phyloP scores from a whole-genome alignment of 2,888 invertebrate species.

The Epinotia bilunana region DNA sequence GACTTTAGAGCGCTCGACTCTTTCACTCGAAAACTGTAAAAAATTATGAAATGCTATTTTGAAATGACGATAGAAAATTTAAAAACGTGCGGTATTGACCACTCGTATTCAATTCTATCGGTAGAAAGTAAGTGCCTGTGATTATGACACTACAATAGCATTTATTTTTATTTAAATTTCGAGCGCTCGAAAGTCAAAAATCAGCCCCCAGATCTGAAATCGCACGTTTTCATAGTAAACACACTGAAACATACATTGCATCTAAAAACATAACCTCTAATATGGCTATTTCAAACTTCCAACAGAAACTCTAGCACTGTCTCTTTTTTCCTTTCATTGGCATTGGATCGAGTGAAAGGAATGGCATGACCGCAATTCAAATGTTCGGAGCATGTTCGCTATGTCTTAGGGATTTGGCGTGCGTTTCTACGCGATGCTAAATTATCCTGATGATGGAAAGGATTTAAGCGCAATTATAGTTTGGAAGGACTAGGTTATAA shows the following conservation, averaged over 20 bases:
- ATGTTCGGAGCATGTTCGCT: neutral
- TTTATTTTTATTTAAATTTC: no score
- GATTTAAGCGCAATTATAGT: neutral
- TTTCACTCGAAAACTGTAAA: no score
- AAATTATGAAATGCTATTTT: no score
- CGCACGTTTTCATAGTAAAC: slow-evolving; percentile 24
- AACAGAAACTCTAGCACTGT: neutral
- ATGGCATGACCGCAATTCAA: slow-evolving; percentile 10
- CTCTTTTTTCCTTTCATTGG: slow-evolving; percentile 5
- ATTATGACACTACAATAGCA: no score
- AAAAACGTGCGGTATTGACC: no score
- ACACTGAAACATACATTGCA: slow-evolving; percentile 15
- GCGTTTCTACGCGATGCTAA: neutral
- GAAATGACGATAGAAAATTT: no score
- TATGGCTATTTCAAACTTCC: neutral
- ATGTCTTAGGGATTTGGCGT: slow-evolving; percentile 21
- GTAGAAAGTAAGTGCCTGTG: no score
- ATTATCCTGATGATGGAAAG: neutral
- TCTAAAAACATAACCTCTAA: neutral
- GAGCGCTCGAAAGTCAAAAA: no score
- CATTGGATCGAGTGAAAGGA: neutral
- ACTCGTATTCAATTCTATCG: no score
- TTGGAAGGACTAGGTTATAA: neutral
- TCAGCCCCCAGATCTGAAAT: neutral
- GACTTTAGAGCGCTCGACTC: no score